Evolutionary conservation across 2,113 vertebrate genomes (phyloP), one percentile per base, ranked within the genome.

Genomic region (Cepphus grylle): DNA sequence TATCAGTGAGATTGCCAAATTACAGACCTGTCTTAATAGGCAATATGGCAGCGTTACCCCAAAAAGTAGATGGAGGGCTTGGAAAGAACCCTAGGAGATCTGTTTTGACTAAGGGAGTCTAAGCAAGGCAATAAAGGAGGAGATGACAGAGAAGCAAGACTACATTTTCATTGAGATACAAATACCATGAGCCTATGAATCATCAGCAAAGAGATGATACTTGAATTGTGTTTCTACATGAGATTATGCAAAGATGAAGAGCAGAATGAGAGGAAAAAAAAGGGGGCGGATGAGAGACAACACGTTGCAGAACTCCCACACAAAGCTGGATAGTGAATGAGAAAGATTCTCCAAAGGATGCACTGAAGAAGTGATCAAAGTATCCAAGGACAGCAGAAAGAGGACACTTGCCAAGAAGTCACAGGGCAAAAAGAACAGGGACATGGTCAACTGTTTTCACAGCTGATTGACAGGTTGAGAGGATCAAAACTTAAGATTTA

Each of bases 221-320:
- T 87, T 78, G 76, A 95, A 93, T 87, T 89, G 56, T 89, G 56
- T 79, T 94, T 91, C 81, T 34, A 81, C 23, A 25, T 69, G 42
- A 91, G 84, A 94, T 81, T 90, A 89, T 95, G 89, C 81, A 95
- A 95, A 95, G 78, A 93, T 49, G 66, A 91, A 93, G 38, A 94
- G 77, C 15, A 67, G 78, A 95, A 89, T 59, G 76, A 74, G 30
- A 36, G 9, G 9, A 10, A 34, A 15, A 11, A 15, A 43, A 62
- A 30, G 74, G 56, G 62, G 74, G 78, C 0, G 8, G 78, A 40
- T 94, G 94, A 95, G 84, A 95, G 87, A 96, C 87, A 88, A 72
- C 87, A 88, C 22, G 3, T 76, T 93, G 71, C 74, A 91, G 43
- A 93, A 79, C 87, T 90, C 96, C 93, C 62, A 79, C 91, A 72